phyloP scores from a whole-genome alignment of 2,113 vertebrate genomes.

The Tamias sibiricus region DNA sequence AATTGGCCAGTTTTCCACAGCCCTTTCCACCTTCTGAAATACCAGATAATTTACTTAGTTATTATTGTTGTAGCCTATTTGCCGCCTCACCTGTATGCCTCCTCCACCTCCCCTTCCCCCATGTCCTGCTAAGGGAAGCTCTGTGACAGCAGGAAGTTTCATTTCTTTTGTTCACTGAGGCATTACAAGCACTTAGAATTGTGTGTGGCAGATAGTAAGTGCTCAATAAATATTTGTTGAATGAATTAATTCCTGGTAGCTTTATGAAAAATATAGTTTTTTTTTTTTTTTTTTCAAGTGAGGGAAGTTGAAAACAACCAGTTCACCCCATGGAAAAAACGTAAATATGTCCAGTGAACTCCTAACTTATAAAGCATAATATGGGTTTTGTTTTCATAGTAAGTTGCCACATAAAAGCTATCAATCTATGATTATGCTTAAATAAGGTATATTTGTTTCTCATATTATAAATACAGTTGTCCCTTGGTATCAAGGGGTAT shows the following conservation, averaged over 20 bases:
- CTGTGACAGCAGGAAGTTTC: neutral
- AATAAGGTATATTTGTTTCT: neutral
- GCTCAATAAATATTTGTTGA: neutral
- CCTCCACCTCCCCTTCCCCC: neutral
- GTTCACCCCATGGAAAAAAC: neutral
- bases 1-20: neutral
- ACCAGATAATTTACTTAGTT: neutral
- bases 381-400: neutral
- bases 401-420: neutral
- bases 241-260: neutral
- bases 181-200: neutral
- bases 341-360: neutral
- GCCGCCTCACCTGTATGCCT: accelerated
- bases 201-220: neutral
- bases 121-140: neutral
- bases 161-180: neutral
- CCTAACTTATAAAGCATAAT: neutral
- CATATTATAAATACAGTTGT: neutral
- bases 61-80: neutral
- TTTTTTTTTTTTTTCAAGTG: neutral
- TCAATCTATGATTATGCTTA: neutral
- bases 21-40: neutral
- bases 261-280: neutral
- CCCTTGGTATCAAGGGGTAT: neutral
- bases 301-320: slow-evolving; percentile 32